Evolutionary conservation across 2,113 vertebrate species (phyloP).

Genomic region (Myanophis thanlyinensis): DNA sequence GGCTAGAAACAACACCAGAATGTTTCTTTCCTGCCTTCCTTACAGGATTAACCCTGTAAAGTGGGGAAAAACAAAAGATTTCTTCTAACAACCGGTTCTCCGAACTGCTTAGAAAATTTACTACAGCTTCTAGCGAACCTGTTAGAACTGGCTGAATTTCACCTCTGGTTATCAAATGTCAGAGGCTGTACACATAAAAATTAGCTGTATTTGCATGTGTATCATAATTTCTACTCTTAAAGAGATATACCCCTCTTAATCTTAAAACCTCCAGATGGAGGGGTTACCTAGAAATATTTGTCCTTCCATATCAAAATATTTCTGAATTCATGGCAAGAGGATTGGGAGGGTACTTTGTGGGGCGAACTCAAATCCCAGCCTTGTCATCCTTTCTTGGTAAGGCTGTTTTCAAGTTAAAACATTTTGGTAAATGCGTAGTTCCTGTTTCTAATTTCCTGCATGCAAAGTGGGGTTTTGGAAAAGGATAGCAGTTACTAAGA

Average conservation of each 20-base stretch:
- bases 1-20: too few species aligned
- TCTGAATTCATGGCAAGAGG: neutral
- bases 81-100: too few species aligned
- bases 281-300: neutral
- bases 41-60: too few species aligned
- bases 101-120: too few species aligned
- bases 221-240: neutral
- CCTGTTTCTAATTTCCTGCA: neutral
- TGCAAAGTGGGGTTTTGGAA: neutral
- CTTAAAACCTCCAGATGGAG: neutral
- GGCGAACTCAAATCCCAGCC: neutral
- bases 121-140: too few species aligned
- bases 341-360: neutral
- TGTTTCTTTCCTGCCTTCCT: too few species aligned
- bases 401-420: neutral
- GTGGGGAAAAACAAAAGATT: too few species aligned
- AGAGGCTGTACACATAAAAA: neutral
- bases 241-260: neutral
- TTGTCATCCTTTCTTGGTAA: neutral
- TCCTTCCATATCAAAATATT: neutral
- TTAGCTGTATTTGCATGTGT: neutral
- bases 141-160: too few species aligned
- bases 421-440: neutral
- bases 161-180: neutral
- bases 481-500: neutral